Evolutionary conservation across 2,888 invertebrate genomes (phyloP).

Genomic region (Tetramorium bicarinatum): DNA sequence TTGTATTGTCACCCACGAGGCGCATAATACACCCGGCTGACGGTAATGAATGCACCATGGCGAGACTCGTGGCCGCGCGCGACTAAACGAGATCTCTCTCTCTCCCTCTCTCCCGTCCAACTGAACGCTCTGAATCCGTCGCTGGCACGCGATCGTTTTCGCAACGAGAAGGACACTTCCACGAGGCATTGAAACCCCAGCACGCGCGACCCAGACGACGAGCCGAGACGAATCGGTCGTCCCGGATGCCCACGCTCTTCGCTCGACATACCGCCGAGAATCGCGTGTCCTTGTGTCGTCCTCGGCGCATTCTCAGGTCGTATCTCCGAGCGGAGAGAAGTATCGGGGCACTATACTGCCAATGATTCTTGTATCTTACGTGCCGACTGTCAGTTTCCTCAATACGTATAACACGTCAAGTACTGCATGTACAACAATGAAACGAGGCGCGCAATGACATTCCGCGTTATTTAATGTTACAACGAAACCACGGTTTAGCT

Average conservation of each 20-base stretch:
- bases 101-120: slow-evolving; percentile 47
- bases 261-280: slow-evolving; percentile 61
- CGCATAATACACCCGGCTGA: slow-evolving; percentile 65
- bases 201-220: slow-evolving; percentile 64
- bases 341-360: slow-evolving; percentile 59
- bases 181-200: slow-evolving; percentile 63
- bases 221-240: slow-evolving; percentile 69
- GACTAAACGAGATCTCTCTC: slow-evolving; percentile 67
- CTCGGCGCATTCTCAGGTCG: slow-evolving; percentile 62
- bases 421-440: slow-evolving; percentile 50
- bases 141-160: slow-evolving; percentile 74
- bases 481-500: neutral
- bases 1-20: slow-evolving; percentile 69
- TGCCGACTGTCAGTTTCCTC: slow-evolving; percentile 55
- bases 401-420: slow-evolving; percentile 58
- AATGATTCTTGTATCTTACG: slow-evolving; percentile 65
- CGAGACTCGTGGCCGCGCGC: slow-evolving; percentile 62
- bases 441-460: neutral
- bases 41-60: slow-evolving; percentile 73
- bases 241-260: slow-evolving; percentile 69
- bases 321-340: slow-evolving; percentile 46
- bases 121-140: slow-evolving; percentile 61
- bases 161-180: slow-evolving; percentile 64
- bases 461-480: slow-evolving; percentile 7
- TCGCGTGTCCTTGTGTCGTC: slow-evolving; percentile 68